Evolutionary conservation across 2,113 vertebrate genomes (phyloP), one percentile per base, ranked within the genome.

Genomic region (Maccullochella peelii): DNA sequence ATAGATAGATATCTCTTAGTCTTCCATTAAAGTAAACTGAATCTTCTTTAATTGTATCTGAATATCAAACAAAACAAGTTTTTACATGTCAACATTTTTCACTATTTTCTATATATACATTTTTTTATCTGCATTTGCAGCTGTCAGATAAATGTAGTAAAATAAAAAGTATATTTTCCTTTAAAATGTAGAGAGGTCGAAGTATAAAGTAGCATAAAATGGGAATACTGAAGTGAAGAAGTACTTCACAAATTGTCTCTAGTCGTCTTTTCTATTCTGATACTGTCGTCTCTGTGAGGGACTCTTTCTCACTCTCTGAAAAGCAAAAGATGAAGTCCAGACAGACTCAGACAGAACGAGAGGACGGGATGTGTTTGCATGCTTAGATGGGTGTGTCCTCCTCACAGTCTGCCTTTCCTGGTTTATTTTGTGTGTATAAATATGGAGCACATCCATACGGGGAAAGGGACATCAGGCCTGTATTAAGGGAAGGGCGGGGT

Each of bases 211-310:
- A 3, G 8, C 15, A 44, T 23, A 9, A 40, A 38, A 58, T 30
- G 36, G 8, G 23, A 52, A 9, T 14, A 54, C 6, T 10, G 1
- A 63, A 40, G 44, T 10, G 68, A 27, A 18, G 49, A 55, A 21
- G 49, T 38, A 12, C 27, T 70, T 68, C 42, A 47, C 18, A 47
- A 52, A 30, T 4, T 0, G 57, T 36, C 52, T 67, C 58, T 61
- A 57, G 71, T 70, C 20, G 3, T 87, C 77, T 65, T 73, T 90
- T 87, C 85, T 92, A 79, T 88, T 86, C 83, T 86, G 82, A 80
- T 73, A 67, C 61, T 8, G 67, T 33, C 2, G n/a, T 86, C 57
- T 88, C 73, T 77, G 77, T 76, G 82, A 91, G 91, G 78, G 88
- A 91, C 38, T 23, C 68, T 50, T 55, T 80, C 44, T 67, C 10